These are phyloP conservation scores for Amphipyra berbera DNA, from an alignment of 2,888 invertebrate species.

Conservation along the genomic window DNA sequence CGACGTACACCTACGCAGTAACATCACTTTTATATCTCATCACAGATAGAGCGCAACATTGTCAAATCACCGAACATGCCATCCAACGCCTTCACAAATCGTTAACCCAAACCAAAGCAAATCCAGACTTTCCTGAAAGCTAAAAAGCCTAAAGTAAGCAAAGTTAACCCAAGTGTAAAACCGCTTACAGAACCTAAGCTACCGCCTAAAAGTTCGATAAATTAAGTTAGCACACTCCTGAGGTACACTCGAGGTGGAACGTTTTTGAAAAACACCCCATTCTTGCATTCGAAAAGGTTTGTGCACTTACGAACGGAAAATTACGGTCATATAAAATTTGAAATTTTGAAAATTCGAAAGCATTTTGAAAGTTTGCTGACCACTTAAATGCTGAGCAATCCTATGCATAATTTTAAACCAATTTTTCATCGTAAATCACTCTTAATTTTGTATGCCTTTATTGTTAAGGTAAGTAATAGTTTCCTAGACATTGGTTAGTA, in stretches of 20 bases:
- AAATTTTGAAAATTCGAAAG: background rate
- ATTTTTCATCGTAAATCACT: background rate
- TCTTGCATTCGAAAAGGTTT: conserved; percentile 25
- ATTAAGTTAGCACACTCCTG: conserved; percentile 66
- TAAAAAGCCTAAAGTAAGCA: conserved; percentile 65
- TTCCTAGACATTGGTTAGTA: background rate
- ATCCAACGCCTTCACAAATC: conserved; percentile 34
- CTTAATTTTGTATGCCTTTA: conserved; percentile 1
- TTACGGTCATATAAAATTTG: conserved; percentile 15
- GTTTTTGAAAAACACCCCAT: conserved; percentile 33
- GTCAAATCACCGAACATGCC: conserved; percentile 11
- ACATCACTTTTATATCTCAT: conserved; percentile 3
- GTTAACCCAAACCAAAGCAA: conserved; percentile 30
- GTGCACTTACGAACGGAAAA: conserved; percentile 13
- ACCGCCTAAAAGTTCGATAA: conserved; percentile 65
- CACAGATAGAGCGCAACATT: conserved; percentile 10
- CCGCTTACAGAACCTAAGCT: conserved; percentile 62
- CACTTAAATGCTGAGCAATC: background rate
- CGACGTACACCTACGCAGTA: conserved; percentile 15
- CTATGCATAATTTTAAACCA: conserved; percentile 1
- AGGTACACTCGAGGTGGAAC: conserved; percentile 30
- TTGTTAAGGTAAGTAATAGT: background rate
- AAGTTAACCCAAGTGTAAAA: conserved; percentile 69
- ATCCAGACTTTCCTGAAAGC: conserved; percentile 47
- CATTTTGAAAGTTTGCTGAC: conserved; percentile 17